These are phyloP conservation scores for Cossypha niveicapilla DNA, from an alignment of 2,797 vertebrate genomes.

Conservation along the genomic window DNA sequence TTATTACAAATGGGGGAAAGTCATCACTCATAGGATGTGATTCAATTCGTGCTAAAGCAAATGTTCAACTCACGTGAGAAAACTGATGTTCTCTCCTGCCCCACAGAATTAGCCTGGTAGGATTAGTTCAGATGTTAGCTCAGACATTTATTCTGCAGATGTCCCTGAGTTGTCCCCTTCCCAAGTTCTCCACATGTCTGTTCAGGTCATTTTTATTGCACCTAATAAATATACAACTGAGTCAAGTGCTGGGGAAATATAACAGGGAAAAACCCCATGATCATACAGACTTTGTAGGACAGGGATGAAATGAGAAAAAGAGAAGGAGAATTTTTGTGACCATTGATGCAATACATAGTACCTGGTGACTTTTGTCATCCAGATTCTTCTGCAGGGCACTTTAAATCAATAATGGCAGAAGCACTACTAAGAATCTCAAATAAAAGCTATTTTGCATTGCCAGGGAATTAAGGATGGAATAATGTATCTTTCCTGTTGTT, in stretches of 20 bases:
- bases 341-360: not conserved
- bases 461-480: not conserved
- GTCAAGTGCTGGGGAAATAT: not conserved
- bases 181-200: not conserved
- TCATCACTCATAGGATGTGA: not conserved
- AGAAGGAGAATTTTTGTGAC: not conserved
- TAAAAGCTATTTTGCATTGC: not conserved
- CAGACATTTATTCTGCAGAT: not conserved
- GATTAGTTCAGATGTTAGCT: not conserved
- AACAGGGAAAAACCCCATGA: accelerated
- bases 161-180: not conserved
- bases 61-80: not conserved
- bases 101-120: not conserved
- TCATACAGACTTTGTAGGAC: not conserved
- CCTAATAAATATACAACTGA: not conserved
- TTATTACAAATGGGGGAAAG: not conserved
- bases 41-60: not conserved
- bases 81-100: not conserved
- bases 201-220: not conserved
- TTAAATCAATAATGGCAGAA: not conserved
- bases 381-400: not conserved
- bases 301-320: not conserved
- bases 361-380: not conserved
- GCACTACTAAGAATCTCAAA: not conserved
- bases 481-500: not conserved